Conservation (phyloP, 2,113 vertebrate genomes). For the Pterophyllum scalare region DNA sequence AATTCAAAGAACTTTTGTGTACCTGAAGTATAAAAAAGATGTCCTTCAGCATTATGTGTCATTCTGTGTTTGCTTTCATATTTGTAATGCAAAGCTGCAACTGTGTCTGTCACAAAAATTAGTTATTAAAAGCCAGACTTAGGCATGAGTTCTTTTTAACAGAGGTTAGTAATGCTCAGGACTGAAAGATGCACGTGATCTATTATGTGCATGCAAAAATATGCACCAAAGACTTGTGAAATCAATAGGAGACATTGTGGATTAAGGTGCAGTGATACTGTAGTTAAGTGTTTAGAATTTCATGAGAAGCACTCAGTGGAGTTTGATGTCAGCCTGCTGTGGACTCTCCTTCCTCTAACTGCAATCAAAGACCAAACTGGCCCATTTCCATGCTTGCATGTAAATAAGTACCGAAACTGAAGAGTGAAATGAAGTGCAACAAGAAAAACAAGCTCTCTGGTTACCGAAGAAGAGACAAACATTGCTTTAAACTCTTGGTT, state of each 20-base stretch:
- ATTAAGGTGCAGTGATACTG: background rate
- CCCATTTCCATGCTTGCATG: constrained; percentile 23
- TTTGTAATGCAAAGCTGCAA: background rate
- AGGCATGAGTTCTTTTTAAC: background rate
- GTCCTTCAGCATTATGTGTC: background rate
- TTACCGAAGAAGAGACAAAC: constrained; percentile 22
- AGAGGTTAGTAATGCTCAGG: background rate
- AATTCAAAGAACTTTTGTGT: background rate
- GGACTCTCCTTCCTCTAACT: constrained; percentile 9
- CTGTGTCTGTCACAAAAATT: background rate
- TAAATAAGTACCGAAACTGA: constrained; percentile 45
- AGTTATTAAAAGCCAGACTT: background rate
- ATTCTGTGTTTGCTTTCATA: background rate
- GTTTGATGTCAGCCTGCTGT: constrained; percentile 9
- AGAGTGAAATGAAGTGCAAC: constrained; percentile 21
- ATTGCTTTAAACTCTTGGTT: constrained; percentile 49
- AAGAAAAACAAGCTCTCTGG: constrained; percentile 32
- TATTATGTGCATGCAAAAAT: background rate
- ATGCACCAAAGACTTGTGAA: background rate
- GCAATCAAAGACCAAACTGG: constrained; percentile 29
- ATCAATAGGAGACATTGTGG: background rate
- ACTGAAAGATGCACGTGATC: background rate
- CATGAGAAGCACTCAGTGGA: constrained; percentile 2
- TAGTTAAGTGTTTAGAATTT: background rate
- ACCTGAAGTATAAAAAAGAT: background rate